Conservation (phyloP, 2,797 vertebrate species). For the Agapornis canus region DNA sequence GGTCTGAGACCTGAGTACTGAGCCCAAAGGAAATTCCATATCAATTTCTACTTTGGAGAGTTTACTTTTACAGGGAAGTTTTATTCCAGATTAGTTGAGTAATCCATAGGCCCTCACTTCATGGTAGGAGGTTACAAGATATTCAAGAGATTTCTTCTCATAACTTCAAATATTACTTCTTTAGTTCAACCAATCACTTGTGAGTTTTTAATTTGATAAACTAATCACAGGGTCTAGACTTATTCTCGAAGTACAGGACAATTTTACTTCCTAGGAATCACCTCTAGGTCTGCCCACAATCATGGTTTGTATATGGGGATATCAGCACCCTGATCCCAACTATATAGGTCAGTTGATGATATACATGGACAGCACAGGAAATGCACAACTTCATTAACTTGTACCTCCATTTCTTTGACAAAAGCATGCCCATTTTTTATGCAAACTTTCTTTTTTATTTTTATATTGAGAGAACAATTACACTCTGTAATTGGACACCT, state of each 20-base stretch:
- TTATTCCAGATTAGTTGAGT: constrained; percentile 35
- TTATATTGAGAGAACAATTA: neutral
- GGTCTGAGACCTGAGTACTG: neutral
- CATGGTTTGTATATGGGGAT: neutral
- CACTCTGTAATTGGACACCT: neutral
- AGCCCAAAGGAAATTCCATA: constrained; percentile 46
- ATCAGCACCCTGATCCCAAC: neutral
- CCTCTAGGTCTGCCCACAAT: neutral
- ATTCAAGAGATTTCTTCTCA: neutral
- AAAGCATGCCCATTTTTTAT: neutral
- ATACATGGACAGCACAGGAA: neutral
- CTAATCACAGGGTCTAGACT: neutral
- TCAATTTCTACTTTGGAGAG: constrained; percentile 29
- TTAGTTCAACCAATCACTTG: neutral
- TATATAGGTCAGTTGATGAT: neutral
- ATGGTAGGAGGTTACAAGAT: neutral
- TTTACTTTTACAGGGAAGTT: constrained; percentile 35
- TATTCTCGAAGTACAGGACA: neutral
- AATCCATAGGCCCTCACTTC: neutral
- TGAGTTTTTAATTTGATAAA: neutral
- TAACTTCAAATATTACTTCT: neutral
- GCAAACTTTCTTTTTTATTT: neutral
- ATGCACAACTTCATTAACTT: neutral
- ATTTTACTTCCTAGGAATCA: neutral
- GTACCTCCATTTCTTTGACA: neutral